Evolutionary conservation across 2,797 vertebrate genomes (phyloP).

Genomic region (Cheirogaleus major): DNA sequence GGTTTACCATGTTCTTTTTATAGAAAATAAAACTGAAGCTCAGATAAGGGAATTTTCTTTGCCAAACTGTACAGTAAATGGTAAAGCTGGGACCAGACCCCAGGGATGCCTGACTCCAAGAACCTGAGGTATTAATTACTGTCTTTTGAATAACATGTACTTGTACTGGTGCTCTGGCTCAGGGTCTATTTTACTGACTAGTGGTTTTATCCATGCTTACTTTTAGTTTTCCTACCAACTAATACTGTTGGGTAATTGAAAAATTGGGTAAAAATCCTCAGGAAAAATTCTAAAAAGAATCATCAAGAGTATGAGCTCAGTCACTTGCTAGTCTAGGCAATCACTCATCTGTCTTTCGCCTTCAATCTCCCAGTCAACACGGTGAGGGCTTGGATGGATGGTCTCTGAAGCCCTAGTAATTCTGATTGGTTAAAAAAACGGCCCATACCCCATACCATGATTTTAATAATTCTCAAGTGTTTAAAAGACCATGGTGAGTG

Average conservation of each 20-base stretch:
- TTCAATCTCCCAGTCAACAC: neutral
- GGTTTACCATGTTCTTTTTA: neutral
- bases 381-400: neutral
- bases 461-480: neutral
- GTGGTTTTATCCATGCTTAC: neutral
- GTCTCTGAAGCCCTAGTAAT: neutral
- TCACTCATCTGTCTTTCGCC: neutral
- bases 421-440: neutral
- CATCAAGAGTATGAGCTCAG: neutral
- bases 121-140: neutral
- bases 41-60: neutral
- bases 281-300: neutral
- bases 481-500: neutral
- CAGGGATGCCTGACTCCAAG: neutral
- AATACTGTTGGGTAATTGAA: slow-evolving; percentile 7
- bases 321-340: neutral
- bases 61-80: neutral
- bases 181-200: neutral
- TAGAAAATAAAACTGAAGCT: neutral
- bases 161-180: neutral
- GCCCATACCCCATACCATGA: neutral
- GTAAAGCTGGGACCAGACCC: neutral
- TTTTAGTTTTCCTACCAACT: slow-evolving; percentile 10
- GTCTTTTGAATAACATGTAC: neutral
- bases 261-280: neutral